Evolutionary conservation across 2,888 invertebrate species (phyloP).

Genomic region (Ichneumon xanthorius): DNA sequence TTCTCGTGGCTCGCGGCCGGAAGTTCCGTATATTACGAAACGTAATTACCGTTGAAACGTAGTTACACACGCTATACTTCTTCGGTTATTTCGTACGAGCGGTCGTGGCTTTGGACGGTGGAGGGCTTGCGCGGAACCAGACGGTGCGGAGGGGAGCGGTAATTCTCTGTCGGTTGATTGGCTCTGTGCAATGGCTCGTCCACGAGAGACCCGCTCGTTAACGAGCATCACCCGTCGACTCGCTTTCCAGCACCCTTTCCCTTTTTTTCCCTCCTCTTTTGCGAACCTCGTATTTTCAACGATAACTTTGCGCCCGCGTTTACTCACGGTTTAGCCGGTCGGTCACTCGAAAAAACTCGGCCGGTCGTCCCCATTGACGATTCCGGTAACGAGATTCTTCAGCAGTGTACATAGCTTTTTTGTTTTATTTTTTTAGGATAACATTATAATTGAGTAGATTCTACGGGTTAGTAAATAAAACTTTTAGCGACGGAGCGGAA

Average conservation of each 20-base stretch:
- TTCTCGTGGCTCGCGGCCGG: conserved; percentile 19
- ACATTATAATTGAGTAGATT: conserved; percentile 33
- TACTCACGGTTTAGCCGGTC: conserved; percentile 24
- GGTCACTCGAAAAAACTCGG: conserved; percentile 25
- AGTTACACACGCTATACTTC: conserved; percentile 47
- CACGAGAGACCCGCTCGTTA: conserved; percentile 56
- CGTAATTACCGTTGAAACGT: conserved; percentile 58
- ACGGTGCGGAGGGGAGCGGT: not conserved
- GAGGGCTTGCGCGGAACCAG: not conserved
- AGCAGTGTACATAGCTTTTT: conserved; percentile 12
- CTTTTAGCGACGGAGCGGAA: not conserved
- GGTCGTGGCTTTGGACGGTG: not conserved
- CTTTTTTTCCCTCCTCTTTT: conserved; percentile 15
- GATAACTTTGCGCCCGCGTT: conserved; percentile 30
- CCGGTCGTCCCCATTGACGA: conserved; percentile 26
- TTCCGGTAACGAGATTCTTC: conserved; percentile 40
- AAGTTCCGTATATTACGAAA: conserved; percentile 43
- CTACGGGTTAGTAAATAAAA: conserved; percentile 2
- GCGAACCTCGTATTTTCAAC: conserved; percentile 8
- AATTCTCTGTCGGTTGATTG: conserved; percentile 57
- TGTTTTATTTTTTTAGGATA: not conserved
- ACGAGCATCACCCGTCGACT: conserved; percentile 46
- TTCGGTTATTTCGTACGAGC: conserved; percentile 49
- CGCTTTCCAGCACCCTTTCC: conserved; percentile 9
- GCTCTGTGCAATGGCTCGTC: conserved; percentile 58